Conservation (phyloP, 2,888 invertebrate species). For the Microctonus aethiopoides region DNA sequence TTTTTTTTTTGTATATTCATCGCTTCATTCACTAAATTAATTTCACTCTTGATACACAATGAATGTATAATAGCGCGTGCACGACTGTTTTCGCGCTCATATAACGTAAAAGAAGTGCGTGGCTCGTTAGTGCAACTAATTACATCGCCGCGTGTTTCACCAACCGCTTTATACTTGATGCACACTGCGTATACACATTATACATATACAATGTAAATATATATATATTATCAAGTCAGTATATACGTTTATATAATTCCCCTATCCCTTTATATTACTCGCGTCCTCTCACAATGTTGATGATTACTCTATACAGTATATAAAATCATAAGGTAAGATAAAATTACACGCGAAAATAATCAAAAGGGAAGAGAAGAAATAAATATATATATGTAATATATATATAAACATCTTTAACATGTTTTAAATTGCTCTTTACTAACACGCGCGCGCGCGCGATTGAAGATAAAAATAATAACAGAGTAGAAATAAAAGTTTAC, state of each 20-base stretch:
- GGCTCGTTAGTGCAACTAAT: conserved; percentile 62
- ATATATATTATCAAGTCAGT: too few relatives aligned
- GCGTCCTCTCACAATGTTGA: conserved; percentile 38
- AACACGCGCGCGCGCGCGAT: conserved; percentile 23
- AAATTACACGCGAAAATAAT: conserved; percentile 11
- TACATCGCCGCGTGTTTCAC: conserved; percentile 46
- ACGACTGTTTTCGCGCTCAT: background rate
- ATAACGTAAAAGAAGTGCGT: conserved; percentile 52
- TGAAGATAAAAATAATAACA: conserved; percentile 34
- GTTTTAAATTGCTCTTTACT: conserved; percentile 33
- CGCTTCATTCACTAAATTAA: background rate
- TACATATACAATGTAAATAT: background rate
- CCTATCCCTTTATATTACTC: conserved; percentile 3
- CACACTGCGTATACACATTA: conserved; percentile 13
- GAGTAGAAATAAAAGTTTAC: conserved; percentile 27
- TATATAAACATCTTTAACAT: conserved; percentile 29
- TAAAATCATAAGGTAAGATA: conserved; percentile 37
- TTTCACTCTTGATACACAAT: background rate
- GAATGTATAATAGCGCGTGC: background rate
- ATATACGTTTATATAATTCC: background rate
- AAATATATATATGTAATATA: background rate
- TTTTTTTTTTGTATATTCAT: background rate
- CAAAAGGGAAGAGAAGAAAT: background rate
- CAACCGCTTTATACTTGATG: conserved; percentile 39
- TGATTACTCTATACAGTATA: conserved; percentile 42